Evolutionary conservation across 2,797 vertebrate species (phyloP).

Genomic region (Choloepus didactylus): DNA sequence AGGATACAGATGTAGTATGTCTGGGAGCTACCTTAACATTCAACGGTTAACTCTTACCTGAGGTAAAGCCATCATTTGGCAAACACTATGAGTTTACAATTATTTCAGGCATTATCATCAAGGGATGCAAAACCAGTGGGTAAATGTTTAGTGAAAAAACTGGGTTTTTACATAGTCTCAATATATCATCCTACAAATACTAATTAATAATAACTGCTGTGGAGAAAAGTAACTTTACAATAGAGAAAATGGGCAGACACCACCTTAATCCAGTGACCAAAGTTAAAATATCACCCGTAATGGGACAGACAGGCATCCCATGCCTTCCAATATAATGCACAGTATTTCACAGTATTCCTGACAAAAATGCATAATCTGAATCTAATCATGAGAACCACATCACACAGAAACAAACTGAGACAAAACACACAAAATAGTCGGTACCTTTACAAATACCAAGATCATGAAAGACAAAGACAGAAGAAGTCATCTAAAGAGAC

Average conservation of each 20-base stretch:
- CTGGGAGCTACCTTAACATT: background rate
- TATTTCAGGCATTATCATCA: conserved; percentile 9
- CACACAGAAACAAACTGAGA: background rate
- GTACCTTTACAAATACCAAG: background rate
- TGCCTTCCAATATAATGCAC: background rate
- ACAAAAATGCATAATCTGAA: background rate
- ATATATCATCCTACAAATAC: background rate
- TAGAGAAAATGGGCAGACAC: background rate
- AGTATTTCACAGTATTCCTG: background rate
- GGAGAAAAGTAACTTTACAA: background rate
- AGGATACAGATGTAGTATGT: background rate
- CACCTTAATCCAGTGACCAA: background rate
- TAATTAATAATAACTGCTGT: background rate
- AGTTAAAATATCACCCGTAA: background rate
- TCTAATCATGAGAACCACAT: background rate
- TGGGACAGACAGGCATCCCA: background rate
- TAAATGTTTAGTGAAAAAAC: background rate
- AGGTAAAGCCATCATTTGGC: background rate
- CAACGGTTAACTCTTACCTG: background rate
- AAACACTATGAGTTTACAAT: background rate
- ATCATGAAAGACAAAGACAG: background rate
- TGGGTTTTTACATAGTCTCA: background rate
- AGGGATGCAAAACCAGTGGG: background rate
- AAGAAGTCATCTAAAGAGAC: background rate
- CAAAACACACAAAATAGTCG: background rate